These are phyloP conservation scores for Acridotheres tristis DNA, from an alignment of 2,797 vertebrate species.

Conservation along the genomic window DNA sequence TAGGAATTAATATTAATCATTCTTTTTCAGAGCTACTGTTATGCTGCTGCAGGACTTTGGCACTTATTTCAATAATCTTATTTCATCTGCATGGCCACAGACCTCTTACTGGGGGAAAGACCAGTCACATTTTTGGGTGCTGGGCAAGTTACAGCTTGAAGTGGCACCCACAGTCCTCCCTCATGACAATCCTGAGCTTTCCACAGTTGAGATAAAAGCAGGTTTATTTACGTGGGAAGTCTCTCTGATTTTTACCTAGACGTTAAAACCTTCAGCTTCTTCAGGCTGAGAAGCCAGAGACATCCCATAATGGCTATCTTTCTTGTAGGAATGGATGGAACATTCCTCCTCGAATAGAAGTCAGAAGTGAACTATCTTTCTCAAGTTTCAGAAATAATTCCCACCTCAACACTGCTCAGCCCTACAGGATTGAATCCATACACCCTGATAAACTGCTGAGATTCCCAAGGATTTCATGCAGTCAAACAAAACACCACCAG, in stretches of 20 bases:
- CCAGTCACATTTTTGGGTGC: neutral
- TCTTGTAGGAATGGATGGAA: neutral
- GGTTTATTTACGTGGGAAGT: neutral
- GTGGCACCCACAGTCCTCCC: neutral
- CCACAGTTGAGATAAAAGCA: neutral
- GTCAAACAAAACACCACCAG: neutral
- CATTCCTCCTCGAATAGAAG: neutral
- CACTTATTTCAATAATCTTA: neutral
- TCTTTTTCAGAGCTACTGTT: neutral
- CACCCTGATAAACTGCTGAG: neutral
- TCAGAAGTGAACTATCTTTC: neutral
- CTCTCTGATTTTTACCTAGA: neutral
- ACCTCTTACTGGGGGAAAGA: neutral
- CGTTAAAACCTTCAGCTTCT: neutral
- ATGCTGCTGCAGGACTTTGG: neutral
- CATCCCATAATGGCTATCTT: neutral
- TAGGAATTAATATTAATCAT: neutral
- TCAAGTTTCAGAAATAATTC: neutral
- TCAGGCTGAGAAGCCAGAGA: neutral
- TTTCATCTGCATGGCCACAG: neutral
- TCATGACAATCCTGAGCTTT: neutral
- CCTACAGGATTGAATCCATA: too few relatives aligned
- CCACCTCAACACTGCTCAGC: neutral
- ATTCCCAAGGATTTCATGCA: neutral
- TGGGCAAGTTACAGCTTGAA: neutral